Base-by-base conservation (phyloP, 2,888 invertebrate genomes). In the Dichetophora obliterata region DNA sequence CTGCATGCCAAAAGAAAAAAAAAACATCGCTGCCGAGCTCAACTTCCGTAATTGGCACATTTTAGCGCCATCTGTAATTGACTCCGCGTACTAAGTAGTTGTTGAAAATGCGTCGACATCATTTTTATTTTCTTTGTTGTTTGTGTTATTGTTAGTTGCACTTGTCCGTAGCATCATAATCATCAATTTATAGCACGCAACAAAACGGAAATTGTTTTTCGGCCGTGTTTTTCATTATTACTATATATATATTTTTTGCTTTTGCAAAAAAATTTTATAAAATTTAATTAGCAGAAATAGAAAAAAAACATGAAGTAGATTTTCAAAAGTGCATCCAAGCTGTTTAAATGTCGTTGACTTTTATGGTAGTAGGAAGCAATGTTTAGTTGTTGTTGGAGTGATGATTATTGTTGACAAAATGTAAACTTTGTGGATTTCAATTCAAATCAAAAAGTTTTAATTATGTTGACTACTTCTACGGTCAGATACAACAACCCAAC, bases 31-130 rank as follows among this genome's bases (percentile, higher is more conserved):
- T 11, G 43, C 14, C 43, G 43, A 43, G 43, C 43, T 43, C 11
- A 43, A 43, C 43, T 70, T 54, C 54, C 54, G 54, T 54, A 54
- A 54, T n/a, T 70, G 52, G 59, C 43, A 24, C 59, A 27, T 61
- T 61, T 72, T 34, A 61, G 61, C 61, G 72, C 72, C 72, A 72
- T 72, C 48, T 72, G 24, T 61, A 50, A 61, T 37, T 22, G 59
- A 61, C 24, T 72, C 43, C 72, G 61, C 70, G 54, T 70, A 54
- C 34, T 54, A 57, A 70, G 16, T 48, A 48, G 19, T 43, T 48
- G 59, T 59, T 59, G 59, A 27, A 19, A 22, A 68, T 27, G 19
- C 22, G 22, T 43, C 6, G 43, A 43, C 24, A 19, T 22, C 14
- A 24, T 48, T 34, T n/a, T 34, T 37, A 37, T 16, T 34, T 24